These are phyloP conservation scores for Drosophila longiperda DNA, from an alignment of 2,888 invertebrate species.

Conservation along the genomic window DNA sequence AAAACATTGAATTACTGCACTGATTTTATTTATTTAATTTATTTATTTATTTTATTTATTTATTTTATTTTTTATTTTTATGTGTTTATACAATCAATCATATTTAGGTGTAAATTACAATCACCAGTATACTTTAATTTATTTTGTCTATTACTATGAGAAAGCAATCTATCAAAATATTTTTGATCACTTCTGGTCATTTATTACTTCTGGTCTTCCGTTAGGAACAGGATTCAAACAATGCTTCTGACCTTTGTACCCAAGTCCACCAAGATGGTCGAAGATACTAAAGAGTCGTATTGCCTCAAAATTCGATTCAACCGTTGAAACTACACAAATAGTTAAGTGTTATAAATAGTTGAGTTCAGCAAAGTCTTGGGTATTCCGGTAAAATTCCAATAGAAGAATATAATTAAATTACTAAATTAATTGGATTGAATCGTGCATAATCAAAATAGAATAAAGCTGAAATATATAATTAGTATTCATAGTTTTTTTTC, in stretches of 20 bases:
- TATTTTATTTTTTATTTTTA: too few species aligned
- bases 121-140: too few species aligned
- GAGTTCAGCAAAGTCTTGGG: not conserved
- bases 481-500: slow-evolving; percentile 36
- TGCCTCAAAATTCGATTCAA: not conserved
- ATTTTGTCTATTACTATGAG: too few species aligned
- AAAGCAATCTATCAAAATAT: too few species aligned
- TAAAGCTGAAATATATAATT: slow-evolving; percentile 1
- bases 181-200: not conserved
- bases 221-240: not conserved
- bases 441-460: not conserved
- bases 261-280: not conserved
- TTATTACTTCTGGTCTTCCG: too few species aligned
- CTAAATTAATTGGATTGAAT: not conserved
- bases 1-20: slow-evolving; percentile 20
- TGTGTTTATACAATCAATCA: too few species aligned
- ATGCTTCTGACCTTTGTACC: not conserved
- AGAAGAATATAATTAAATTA: not conserved
- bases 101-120: too few species aligned
- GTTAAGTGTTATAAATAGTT: not conserved
- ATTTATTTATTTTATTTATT: too few species aligned
- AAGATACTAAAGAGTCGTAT: not conserved
- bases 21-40: not conserved
- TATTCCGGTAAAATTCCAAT: not conserved
- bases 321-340: not conserved